These are phyloP conservation scores for Acrocyrtus sp. DNA, from an alignment of 2,888 invertebrate genomes.

Conservation along the genomic window DNA sequence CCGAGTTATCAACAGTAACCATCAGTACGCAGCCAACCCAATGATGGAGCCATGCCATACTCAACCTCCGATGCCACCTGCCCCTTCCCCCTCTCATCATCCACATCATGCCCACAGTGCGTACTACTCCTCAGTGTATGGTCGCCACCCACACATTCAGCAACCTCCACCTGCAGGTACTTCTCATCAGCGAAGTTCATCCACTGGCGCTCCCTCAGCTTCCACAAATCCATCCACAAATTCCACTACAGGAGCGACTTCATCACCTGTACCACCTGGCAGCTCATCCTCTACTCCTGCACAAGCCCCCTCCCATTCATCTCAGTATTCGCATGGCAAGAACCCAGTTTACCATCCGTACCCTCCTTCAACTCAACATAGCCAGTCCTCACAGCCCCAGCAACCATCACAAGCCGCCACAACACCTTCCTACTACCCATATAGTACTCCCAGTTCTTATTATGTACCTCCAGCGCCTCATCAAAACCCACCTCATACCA, in stretches of 20 bases:
- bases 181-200: conserved; percentile 27
- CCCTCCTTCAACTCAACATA: conserved; percentile 33
- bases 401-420: conserved; percentile 18
- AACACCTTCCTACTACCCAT: conserved; percentile 30
- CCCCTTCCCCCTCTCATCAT: too few relatives aligned
- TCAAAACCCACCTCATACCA: conserved; percentile 17
- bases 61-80: conserved; percentile 24
- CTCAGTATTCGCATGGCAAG: conserved; percentile 35
- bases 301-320: conserved; percentile 12
- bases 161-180: conserved; percentile 16
- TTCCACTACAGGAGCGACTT: conserved; percentile 15
- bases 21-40: conserved; percentile 45
- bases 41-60: conserved; percentile 23
- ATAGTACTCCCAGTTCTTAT: conserved; percentile 21
- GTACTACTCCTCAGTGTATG: conserved; percentile 43
- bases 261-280: conserved; percentile 14
- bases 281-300: conserved; percentile 28
- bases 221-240: conserved; percentile 12
- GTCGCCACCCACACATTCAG: conserved; percentile 30
- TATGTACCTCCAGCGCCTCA: conserved; percentile 39
- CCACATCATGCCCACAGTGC: conserved; percentile 42
- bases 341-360: conserved; percentile 31
- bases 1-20: conserved; percentile 52
- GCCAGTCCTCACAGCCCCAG: conserved; percentile 23
- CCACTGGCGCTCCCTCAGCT: conserved; percentile 7